Evolutionary conservation across 2,797 vertebrate species (phyloP).

Genomic region (Sebastes glaucus): DNA sequence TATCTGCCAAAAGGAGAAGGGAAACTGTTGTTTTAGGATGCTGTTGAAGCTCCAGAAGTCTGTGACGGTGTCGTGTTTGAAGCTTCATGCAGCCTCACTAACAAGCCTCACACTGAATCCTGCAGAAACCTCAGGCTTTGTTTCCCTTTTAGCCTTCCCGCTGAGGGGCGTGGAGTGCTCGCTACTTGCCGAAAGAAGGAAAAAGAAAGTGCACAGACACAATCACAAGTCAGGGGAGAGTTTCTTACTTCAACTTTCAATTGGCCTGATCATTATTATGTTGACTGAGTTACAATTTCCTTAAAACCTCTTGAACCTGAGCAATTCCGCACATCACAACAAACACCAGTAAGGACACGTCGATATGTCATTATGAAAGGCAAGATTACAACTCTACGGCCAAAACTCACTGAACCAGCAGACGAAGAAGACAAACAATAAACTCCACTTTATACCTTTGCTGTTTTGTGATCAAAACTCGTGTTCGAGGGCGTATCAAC

Average conservation of each 20-base stretch:
- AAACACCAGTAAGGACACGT: neutral
- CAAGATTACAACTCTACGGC: neutral
- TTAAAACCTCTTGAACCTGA: neutral
- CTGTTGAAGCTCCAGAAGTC: neutral
- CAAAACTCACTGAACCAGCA: neutral
- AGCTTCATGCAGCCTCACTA: neutral
- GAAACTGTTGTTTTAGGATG: neutral
- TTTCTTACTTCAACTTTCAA: neutral
- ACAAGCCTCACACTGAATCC: conserved; percentile 4
- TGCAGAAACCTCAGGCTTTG: conserved; percentile 21
- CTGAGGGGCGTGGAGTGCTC: conserved; percentile 12
- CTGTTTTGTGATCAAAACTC: rapidly evolving
- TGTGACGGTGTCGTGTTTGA: neutral
- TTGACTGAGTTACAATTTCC: neutral
- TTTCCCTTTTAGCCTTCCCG: conserved; percentile 18
- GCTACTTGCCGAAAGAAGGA: neutral
- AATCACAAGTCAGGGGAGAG: conserved; percentile 62
- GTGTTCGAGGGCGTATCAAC: neutral
- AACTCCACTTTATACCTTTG: neutral
- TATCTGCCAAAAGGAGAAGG: neutral
- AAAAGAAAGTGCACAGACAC: conserved; percentile 24
- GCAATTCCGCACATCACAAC: neutral
- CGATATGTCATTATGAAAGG: neutral
- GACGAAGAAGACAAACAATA: neutral
- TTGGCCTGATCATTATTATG: neutral